Percentiles rank a stretch among this genome's conserved stretches.
Evolutionary conservation across 2,888 invertebrate genomes (phyloP).

Genomic region (Cerastis leucographa): DNA sequence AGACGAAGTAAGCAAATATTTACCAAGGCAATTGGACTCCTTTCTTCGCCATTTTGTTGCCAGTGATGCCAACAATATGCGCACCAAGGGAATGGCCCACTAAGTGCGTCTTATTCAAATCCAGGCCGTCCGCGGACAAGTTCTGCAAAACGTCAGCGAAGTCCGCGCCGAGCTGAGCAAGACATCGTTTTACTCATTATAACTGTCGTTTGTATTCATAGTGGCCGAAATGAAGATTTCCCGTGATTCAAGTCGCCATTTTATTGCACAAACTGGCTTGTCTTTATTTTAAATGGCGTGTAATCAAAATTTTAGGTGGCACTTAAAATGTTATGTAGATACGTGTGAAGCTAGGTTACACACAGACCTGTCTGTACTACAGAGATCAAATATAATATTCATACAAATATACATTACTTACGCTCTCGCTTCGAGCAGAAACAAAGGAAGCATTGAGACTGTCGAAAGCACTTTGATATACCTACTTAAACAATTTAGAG

Average conservation of each 20-base stretch:
- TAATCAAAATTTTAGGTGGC: not conserved
- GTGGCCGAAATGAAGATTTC: slow-evolving; percentile 42
- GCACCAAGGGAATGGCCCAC: slow-evolving; percentile 87
- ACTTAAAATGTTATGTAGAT: slow-evolving; percentile 6
- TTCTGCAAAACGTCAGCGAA: slow-evolving; percentile 77
- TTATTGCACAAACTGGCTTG: slow-evolving; percentile 28
- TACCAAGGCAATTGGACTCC: slow-evolving; percentile 81
- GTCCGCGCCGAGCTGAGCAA: slow-evolving; percentile 76
- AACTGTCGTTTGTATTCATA: slow-evolving; percentile 43
- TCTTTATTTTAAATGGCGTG: slow-evolving; percentile 26
- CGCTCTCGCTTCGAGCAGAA: slow-evolving; percentile 22
- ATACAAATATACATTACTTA: slow-evolving; percentile 39
- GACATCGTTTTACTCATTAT: slow-evolving; percentile 46
- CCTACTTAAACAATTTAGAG: slow-evolving; percentile 36
- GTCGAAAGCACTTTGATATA: slow-evolving; percentile 38
- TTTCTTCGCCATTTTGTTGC: slow-evolving; percentile 76
- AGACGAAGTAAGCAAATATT: slow-evolving; percentile 52
- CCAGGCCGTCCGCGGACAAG: slow-evolving; percentile 77
- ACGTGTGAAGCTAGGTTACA: slow-evolving; percentile 6
- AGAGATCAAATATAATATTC: slow-evolving; percentile 51
- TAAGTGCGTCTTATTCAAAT: slow-evolving; percentile 81
- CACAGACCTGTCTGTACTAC: slow-evolving; percentile 7
- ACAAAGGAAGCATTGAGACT: slow-evolving; percentile 37
- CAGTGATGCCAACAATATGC: slow-evolving; percentile 84
- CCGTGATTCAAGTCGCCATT: slow-evolving; percentile 9